phyloP scores from a whole-genome alignment of 2,888 invertebrate species.

The Boloria euphrosyne region DNA sequence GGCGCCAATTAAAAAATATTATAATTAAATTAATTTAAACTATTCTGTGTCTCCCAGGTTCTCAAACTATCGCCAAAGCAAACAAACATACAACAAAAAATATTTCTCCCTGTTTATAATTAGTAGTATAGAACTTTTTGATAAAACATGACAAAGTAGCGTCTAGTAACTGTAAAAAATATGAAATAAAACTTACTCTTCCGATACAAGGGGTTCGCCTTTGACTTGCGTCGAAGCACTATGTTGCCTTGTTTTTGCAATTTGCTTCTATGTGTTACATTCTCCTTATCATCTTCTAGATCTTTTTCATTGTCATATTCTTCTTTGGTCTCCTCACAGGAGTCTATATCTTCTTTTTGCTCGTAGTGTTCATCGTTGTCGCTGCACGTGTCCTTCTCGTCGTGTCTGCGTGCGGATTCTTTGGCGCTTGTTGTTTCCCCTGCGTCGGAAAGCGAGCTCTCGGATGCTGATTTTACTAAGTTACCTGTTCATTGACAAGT shows the following conservation, averaged over 20 bases:
- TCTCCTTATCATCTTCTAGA: slow-evolving; percentile 51
- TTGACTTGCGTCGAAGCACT: slow-evolving; percentile 83
- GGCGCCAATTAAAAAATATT: neutral
- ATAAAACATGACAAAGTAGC: no score
- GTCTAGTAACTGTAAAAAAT: no score
- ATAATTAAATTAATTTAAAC: no score
- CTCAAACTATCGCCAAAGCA: no score
- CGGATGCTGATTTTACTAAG: slow-evolving; percentile 92
- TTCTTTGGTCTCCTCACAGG: slow-evolving; percentile 65
- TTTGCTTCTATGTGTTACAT: slow-evolving; percentile 54
- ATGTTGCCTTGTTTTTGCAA: slow-evolving; percentile 79
- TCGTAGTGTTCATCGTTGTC: slow-evolving; percentile 81
- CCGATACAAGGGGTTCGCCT: slow-evolving; percentile 85
- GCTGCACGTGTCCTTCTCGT: slow-evolving; percentile 88
- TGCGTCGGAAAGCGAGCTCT: slow-evolving; percentile 92
- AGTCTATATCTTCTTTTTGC: slow-evolving; percentile 53
- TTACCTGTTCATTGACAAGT: slow-evolving; percentile 47
- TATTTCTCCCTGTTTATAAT: no score
- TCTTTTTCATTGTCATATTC: slow-evolving; percentile 68
- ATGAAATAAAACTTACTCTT: slow-evolving; percentile 80
- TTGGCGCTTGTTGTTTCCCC: slow-evolving; percentile 85
- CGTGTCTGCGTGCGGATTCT: slow-evolving; percentile 86
- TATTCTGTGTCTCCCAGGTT: no score
- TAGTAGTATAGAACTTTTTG: no score
- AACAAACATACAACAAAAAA: no score